Evolutionary conservation across 2,888 invertebrate species (phyloP), one percentile per base, ranked within the genome.

Genomic region (Drosophila cracens): DNA sequence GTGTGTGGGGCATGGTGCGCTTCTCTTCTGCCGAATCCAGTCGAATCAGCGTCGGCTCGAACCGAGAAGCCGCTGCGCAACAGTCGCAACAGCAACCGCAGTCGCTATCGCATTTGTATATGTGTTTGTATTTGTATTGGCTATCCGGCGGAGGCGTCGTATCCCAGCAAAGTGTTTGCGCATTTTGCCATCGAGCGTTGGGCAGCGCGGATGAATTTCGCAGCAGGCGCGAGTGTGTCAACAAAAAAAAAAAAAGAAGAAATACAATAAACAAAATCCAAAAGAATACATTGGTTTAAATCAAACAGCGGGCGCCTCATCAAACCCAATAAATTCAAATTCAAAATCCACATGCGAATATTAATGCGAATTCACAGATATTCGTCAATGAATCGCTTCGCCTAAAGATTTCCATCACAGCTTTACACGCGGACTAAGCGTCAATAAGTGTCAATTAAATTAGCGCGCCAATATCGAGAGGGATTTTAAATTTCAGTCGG

Each of bases 121-220:
- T 52, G 21, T 29, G 27, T 48, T 27, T 27, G 29, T 34, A 56
- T 56, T 56, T 29, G 27, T 40, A 43, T 21, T 57, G 21, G 43
- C 53, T 54, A 60, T 51, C 53, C 59, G 72, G 61, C 76, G 48
- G 56, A 48, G 56, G 48, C 74, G 65, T 46, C 70, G 51, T 72
- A 75, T 82, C 81, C 76, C 75, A 81, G 76, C 81, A 62, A 83
- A 81, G 70, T 86, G 74, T 69, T 87, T 83, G 87, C 89, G 83
- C 87, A 88, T 86, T 88, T 89, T 77, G 87, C 87, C 89, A 74
- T 82, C 81, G 86, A 88, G 81, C 87, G 86, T 88, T 82, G 87
- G 86, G 81, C 89, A 89, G 86, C 82, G 81, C 89, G 88, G 86
- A 82, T 79, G 86, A 79, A 71, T 83, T 82, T 84, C 79, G 82